Evolutionary conservation across 2,888 invertebrate species (phyloP).

Genomic region (Tipula vernalis): DNA sequence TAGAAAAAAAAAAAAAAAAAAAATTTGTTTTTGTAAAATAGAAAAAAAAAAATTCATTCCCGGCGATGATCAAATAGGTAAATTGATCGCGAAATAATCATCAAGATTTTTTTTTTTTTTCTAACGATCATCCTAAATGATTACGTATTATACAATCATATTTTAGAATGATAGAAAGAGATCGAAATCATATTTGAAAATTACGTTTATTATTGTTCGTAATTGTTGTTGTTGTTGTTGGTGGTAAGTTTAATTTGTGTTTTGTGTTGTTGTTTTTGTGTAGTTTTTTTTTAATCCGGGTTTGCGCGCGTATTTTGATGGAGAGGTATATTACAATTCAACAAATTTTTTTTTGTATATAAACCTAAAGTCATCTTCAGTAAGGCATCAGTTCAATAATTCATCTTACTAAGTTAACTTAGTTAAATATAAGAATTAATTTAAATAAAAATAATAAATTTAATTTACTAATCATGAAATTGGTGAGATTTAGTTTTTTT

Average conservation of each 20-base stretch:
- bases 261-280: neutral
- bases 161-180: constrained; percentile 5
- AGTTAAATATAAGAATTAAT: neutral
- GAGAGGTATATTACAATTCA: neutral
- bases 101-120: neutral
- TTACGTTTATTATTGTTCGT: neutral
- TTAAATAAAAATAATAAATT: neutral
- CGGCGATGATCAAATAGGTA: neutral
- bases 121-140: constrained; percentile 5
- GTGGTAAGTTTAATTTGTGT: neutral
- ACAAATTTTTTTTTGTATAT: constrained; percentile 9
- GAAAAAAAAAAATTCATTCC: neutral
- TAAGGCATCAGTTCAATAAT: constrained; percentile 17
- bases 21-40: neutral
- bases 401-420: neutral
- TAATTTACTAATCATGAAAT: constrained; percentile 6
- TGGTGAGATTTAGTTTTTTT: neutral
- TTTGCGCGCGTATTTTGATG: neutral
- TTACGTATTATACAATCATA: neutral
- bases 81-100: neutral
- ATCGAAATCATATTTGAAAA: neutral
- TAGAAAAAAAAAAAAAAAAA: neutral
- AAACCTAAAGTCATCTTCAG: constrained; percentile 16
- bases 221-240: neutral
- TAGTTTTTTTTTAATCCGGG: neutral